Percentiles rank a stretch among this genome's conserved stretches.
Evolutionary conservation across 1,140 invertebrate genomes (phyloP).

Genomic region (Caerostris darwini): DNA sequence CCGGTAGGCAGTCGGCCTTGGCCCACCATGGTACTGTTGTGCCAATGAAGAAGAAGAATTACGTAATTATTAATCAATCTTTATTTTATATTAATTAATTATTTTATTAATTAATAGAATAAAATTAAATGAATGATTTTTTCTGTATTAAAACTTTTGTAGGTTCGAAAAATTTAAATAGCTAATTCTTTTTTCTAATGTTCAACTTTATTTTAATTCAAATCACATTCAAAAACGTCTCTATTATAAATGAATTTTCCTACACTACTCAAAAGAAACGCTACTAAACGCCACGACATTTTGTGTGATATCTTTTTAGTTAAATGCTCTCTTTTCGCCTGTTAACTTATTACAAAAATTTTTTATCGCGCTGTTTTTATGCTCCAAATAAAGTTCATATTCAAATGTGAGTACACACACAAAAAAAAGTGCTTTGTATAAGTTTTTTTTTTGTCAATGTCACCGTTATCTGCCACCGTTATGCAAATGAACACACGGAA

Average conservation of each 20-base stretch:
- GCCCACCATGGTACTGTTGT: too few species aligned
- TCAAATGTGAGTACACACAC: not conserved
- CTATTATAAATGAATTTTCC: not conserved
- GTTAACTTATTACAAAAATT: not conserved
- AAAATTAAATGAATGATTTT: too few species aligned
- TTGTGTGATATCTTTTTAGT: not conserved
- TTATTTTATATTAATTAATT: too few species aligned
- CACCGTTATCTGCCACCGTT: not conserved
- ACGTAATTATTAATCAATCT: too few species aligned
- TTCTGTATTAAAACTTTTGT: too few species aligned
- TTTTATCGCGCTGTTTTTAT: not conserved
- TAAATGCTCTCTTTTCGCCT: not conserved
- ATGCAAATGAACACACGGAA: not conserved
- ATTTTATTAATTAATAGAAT: too few species aligned
- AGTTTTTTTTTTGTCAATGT: not conserved
- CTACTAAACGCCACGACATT: not conserved
- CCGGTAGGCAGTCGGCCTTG: too few species aligned
- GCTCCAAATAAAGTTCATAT: slow-evolving; percentile 21
- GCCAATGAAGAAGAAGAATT: too few species aligned
- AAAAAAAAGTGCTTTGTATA: not conserved
- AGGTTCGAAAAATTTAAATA: too few species aligned
- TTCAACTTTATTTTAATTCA: not conserved
- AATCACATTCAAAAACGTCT: not conserved
- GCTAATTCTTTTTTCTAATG: too few species aligned
- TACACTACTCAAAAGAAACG: not conserved